Percentiles rank a stretch among this genome's conserved stretches.
phyloP scores from a whole-genome alignment of 2,113 vertebrate genomes.

The Cheilinus undulatus region DNA sequence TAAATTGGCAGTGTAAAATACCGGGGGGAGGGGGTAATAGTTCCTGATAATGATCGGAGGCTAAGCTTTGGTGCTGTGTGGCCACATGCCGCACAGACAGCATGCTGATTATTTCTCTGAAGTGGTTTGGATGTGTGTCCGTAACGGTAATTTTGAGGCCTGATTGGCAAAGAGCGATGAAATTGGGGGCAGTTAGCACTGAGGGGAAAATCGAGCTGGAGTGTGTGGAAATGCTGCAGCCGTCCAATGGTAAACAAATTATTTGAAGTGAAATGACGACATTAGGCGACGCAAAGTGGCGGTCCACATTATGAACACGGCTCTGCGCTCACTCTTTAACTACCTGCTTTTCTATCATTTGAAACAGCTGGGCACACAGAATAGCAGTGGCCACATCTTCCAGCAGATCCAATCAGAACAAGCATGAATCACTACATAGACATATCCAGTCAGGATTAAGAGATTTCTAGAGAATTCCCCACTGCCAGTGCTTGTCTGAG shows the following conservation, averaged over 20 bases:
- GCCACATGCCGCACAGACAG: slow-evolving; percentile 63
- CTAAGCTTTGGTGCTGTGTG: slow-evolving; percentile 67
- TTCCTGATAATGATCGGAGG: slow-evolving; percentile 76
- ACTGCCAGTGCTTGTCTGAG: neutral
- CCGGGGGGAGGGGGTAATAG: slow-evolving; percentile 69
- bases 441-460: neutral
- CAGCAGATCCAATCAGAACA: slow-evolving; percentile 19
- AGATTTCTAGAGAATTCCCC: neutral
- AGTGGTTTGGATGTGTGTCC: slow-evolving; percentile 69
- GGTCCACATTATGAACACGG: slow-evolving; percentile 48
- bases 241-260: slow-evolving; percentile 77
- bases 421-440: slow-evolving; percentile 13
- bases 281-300: slow-evolving; percentile 61
- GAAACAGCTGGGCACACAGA: slow-evolving; percentile 26
- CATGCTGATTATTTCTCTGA: slow-evolving; percentile 76
- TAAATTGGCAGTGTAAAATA: slow-evolving; percentile 63
- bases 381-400: slow-evolving; percentile 9
- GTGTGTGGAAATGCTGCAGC: slow-evolving; percentile 69
- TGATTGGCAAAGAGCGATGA: slow-evolving; percentile 75
- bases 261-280: slow-evolving; percentile 76
- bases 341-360: slow-evolving; percentile 25
- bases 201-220: slow-evolving; percentile 64
- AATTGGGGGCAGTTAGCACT: slow-evolving; percentile 75
- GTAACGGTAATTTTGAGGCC: slow-evolving; percentile 71
- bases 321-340: slow-evolving; percentile 32